Evolutionary conservation across 2,113 vertebrate genomes (phyloP), one percentile per base, ranked within the genome.

Genomic region (Theristicus caerulescens): DNA sequence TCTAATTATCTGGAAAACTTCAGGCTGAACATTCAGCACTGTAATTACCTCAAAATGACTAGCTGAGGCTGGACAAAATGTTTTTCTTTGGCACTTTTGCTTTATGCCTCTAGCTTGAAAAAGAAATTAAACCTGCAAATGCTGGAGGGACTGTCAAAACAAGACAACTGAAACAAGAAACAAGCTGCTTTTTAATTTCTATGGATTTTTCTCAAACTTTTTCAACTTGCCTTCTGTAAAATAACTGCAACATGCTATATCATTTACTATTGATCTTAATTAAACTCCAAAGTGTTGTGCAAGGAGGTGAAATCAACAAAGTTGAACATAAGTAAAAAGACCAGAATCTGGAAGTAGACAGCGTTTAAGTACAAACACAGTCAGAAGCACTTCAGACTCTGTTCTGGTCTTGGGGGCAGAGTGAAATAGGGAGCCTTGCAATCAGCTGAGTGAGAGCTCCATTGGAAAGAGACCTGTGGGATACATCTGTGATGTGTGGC

Each of bases 41-140:
- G 52, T 89, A 96, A 94, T 96, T 95, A 89, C 57, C 49, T 86
- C 57, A 82, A 79, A 96, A 96, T 96, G 82, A 91, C 83, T 92
- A 86, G 55, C 69, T 89, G 59, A 93, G 77, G 29, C 65, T 82
- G 86, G 92, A 91, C 86, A 85, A 94, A 95, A 74, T 94, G 82
- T 36, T 91, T 90, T 95, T 89, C 88, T 91, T 93, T 84, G 77
- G 22, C 65, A 87, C 65, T 94, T 94, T 93, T 83, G 16, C 76
- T 94, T 95, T 69, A 71, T 83, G 65, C 65, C 34, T 90, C 16
- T 47, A 86, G 34, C 67, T 82, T 14, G 9, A 79, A 95, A 91
- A 65, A 91, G 61, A 86, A 96, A 93, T 96, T 91, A 95, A 88
- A 82, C 52, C 73, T 84, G 61, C 24, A 61, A 49, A 40, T 69